phyloP scores from a whole-genome alignment of 2,797 vertebrate species.

The Acomys russatus region DNA sequence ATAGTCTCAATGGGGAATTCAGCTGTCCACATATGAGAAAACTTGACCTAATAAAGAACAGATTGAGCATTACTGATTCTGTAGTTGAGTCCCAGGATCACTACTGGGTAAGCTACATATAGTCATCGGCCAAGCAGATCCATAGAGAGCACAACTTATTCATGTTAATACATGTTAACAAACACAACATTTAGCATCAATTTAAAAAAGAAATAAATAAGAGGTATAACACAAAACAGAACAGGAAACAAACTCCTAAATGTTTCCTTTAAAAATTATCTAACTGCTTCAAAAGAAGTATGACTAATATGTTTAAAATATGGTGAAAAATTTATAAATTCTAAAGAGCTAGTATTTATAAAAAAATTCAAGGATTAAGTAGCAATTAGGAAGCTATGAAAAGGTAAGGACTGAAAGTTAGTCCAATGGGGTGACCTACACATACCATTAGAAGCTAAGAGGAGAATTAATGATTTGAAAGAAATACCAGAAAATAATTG shows the following conservation, averaged over 20 bases:
- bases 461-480: background rate
- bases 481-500: constrained; percentile 27
- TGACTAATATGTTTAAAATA: constrained; percentile 11
- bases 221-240: constrained; percentile 2
- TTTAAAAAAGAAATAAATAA: background rate
- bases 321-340: constrained; percentile 1
- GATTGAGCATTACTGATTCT: background rate
- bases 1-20: constrained; percentile 23
- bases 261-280: background rate
- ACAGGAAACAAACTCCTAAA: background rate
- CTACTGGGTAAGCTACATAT: background rate
- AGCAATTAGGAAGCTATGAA: constrained; percentile 11
- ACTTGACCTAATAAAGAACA: background rate
- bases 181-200: constrained; percentile 5
- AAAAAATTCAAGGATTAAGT: background rate
- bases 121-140: background rate
- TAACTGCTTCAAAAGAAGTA: background rate
- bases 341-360: background rate
- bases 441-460: background rate
- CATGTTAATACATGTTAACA: background rate
- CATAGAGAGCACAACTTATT: constrained; percentile 1
- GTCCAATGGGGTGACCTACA: background rate
- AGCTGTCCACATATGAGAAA: constrained; percentile 1
- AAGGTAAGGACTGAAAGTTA: background rate
- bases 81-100: background rate